A percentile compares a stretch with the other conserved stretches of the same genome.
Evolutionary conservation across 2,113 vertebrate genomes (phyloP).

Genomic region (Ptilorrhoa leucosticta): DNA sequence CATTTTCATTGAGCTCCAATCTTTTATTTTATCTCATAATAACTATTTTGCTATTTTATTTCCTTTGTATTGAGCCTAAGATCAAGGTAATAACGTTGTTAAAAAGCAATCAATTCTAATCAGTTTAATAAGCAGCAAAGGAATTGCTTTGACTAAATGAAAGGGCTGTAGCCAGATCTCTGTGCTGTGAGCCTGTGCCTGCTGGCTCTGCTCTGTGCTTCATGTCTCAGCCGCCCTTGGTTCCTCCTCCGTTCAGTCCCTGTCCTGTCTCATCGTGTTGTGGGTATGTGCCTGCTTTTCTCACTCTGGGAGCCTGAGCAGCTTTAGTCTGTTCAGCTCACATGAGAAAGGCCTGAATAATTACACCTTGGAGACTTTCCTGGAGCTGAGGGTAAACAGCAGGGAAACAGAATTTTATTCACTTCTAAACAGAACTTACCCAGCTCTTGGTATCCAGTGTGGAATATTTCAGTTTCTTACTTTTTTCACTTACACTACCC

Average conservation of each 20-base stretch:
- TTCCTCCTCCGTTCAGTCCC: neutral
- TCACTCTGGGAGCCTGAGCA: neutral
- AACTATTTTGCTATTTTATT: neutral
- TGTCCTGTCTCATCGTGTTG: accelerated
- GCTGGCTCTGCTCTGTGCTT: neutral
- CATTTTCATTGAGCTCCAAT: neutral
- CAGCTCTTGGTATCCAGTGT: neutral
- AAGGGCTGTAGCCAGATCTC: neutral
- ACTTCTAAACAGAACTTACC: neutral
- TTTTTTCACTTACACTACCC: neutral
- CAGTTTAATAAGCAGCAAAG: neutral
- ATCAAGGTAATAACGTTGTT: neutral
- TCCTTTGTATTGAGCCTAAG: neutral
- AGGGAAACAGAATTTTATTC: neutral
- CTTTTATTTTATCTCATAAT: neutral
- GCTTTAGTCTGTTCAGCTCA: neutral
- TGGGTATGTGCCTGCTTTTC: neutral
- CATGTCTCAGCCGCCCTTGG: neutral
- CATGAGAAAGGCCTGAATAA: neutral
- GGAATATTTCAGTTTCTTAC: neutral
- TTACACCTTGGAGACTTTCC: slow-evolving; percentile 17
- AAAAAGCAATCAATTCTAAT: neutral
- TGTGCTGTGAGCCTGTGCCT: neutral
- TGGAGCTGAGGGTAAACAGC: neutral
- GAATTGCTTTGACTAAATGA: neutral